These are phyloP conservation scores for Drosophila peninsularis DNA, from an alignment of 2,888 invertebrate species.

Conservation along the genomic window DNA sequence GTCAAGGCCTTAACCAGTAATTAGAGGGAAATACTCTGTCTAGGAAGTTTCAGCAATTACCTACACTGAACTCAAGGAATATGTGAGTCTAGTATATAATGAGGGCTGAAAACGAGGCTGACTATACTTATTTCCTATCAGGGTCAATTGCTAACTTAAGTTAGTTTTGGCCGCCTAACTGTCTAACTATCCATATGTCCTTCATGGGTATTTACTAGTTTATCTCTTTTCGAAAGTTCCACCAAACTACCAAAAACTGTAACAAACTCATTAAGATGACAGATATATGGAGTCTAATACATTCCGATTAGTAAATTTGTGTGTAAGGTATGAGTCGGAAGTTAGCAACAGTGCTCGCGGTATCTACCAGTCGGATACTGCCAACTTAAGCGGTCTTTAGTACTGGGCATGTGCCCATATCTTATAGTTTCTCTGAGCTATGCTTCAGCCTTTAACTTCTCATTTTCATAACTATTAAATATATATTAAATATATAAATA, in stretches of 20 bases:
- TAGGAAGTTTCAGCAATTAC: neutral
- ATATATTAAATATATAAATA: neutral
- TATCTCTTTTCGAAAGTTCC: neutral
- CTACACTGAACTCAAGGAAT: neutral
- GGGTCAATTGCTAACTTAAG: neutral
- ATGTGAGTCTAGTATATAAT: neutral
- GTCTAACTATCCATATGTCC: no score
- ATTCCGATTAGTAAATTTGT: no score
- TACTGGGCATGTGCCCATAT: neutral
- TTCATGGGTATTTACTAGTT: neutral
- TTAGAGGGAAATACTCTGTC: neutral
- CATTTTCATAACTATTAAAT: neutral
- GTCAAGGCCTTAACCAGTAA: neutral
- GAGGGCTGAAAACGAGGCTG: neutral
- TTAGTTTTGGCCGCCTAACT: no score
- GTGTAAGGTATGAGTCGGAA: neutral
- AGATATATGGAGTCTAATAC: no score
- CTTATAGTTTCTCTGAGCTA: no score
- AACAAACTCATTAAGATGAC: neutral
- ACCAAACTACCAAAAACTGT: no score
- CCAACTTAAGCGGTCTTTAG: no score
- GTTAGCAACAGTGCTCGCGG: accelerated
- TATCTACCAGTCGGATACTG: neutral
- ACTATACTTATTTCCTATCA: neutral
- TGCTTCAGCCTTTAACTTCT: no score